A percentile compares a stretch with the other conserved stretches of the same genome.
Evolutionary conservation across 2,797 vertebrate genomes (phyloP).

Genomic region (Rhinogobio ventralis): DNA sequence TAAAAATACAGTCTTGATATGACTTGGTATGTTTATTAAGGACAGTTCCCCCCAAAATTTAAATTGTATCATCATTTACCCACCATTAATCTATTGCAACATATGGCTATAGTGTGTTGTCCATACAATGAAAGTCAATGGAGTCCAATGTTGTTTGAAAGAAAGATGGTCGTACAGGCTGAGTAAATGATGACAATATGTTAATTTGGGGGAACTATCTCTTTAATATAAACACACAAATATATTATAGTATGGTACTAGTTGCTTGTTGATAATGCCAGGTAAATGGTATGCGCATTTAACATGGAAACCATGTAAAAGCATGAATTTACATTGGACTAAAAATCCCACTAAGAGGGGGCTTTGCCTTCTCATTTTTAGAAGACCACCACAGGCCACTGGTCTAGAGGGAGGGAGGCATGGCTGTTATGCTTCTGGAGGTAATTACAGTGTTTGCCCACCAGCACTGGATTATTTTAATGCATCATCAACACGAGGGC

Average conservation of each 20-base stretch:
- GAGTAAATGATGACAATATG: not conserved
- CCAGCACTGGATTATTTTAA: constrained; percentile 15
- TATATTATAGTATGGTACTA: not conserved
- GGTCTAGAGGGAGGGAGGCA: constrained; percentile 11
- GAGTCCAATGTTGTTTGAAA: no score
- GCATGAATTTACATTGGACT: not conserved
- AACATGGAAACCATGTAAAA: not conserved
- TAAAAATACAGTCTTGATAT: not conserved
- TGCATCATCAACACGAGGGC: constrained; percentile 36
- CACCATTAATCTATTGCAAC: not conserved
- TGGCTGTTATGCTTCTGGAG: constrained; percentile 12
- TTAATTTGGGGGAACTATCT: not conserved
- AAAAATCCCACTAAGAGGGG: not conserved
- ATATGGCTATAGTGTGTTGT: not conserved
- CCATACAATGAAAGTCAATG: not conserved
- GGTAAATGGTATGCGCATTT: not conserved
- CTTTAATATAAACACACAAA: not conserved
- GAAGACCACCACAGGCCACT: not conserved
- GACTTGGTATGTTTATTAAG: not conserved
- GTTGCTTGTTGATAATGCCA: not conserved
- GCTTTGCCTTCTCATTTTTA: constrained; percentile 1
- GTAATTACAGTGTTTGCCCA: constrained; percentile 35
- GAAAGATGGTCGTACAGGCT: not conserved
- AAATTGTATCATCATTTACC: not conserved
- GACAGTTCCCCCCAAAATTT: not conserved